Evolutionary conservation across 1,140 invertebrate species (phyloP).

Genomic region (Brachionus plicatilis): DNA sequence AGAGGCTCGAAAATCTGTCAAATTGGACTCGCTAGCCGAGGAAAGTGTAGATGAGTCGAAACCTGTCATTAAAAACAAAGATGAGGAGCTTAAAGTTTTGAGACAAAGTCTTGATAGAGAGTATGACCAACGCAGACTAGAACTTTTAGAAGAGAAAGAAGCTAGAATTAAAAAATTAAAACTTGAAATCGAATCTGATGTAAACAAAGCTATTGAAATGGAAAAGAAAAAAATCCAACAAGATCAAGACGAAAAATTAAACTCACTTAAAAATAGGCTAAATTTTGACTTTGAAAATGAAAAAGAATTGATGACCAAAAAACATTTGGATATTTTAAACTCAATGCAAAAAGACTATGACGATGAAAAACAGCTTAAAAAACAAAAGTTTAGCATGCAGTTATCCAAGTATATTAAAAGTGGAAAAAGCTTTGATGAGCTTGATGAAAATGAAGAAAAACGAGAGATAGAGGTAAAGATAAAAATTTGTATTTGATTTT

Average conservation of each 20-base stretch:
- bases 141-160: constrained; percentile 32
- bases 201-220: neutral
- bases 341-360: constrained; percentile 28
- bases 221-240: neutral
- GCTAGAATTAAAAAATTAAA: neutral
- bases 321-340: constrained; percentile 10
- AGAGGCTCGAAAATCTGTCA: neutral
- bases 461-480: neutral
- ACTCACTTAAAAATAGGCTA: neutral
- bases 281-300: neutral
- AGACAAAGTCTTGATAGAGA: neutral
- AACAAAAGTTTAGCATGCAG: constrained; percentile 39
- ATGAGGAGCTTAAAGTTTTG: neutral
- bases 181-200: neutral
- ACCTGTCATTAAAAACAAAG: neutral
- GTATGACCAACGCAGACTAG: constrained; percentile 17
- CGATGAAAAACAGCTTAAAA: constrained; percentile 7
- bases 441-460: constrained; percentile 38
- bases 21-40: neutral
- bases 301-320: neutral
- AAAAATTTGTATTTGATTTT: neutral
- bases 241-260: neutral
- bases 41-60: neutral
- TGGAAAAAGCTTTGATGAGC: constrained; percentile 37
- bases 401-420: constrained; percentile 39